These are phyloP conservation scores for Gobiocypris rarus DNA, from an alignment of 2,113 vertebrate species.

Conservation along the genomic window DNA sequence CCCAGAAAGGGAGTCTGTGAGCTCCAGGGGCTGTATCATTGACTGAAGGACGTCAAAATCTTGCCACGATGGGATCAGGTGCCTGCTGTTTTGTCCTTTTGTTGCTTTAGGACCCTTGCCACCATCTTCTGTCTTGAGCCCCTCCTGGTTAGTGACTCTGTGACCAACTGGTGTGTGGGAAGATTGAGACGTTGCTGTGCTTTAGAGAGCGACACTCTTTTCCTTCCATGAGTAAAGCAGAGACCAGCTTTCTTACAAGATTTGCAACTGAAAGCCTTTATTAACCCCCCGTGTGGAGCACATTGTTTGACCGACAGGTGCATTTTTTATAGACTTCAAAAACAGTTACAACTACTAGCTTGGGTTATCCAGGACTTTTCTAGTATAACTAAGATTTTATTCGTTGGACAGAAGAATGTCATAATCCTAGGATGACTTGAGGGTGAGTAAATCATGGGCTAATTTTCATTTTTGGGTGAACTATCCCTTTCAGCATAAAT, in stretches of 20 bases:
- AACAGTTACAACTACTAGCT: neutral
- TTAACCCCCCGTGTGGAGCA: too few species aligned
- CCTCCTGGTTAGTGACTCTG: neutral
- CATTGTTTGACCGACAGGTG: too few species aligned
- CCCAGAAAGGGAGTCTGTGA: neutral
- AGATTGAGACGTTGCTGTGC: neutral
- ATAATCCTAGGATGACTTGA: too few species aligned
- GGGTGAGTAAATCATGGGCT: too few species aligned
- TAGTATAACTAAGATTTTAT: too few species aligned
- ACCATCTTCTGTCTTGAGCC: conserved; percentile 11
- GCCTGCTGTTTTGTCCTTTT: neutral
- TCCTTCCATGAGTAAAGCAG: neutral
- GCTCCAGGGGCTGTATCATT: neutral
- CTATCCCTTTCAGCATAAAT: too few species aligned
- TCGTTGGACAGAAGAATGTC: too few species aligned
- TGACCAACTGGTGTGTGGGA: conserved; percentile 18
- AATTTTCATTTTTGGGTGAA: too few species aligned
- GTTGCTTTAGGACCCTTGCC: conserved; percentile 2
- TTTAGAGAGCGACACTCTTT: conserved; percentile 7
- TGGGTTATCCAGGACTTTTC: too few species aligned
- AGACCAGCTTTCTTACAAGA: too few species aligned
- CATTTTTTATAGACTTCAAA: too few species aligned
- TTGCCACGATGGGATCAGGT: conserved; percentile 2
- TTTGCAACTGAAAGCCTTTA: too few species aligned
- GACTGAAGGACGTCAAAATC: neutral